These are phyloP conservation scores for Agrilus mali DNA, from an alignment of 2,888 invertebrate species.

Conservation along the genomic window DNA sequence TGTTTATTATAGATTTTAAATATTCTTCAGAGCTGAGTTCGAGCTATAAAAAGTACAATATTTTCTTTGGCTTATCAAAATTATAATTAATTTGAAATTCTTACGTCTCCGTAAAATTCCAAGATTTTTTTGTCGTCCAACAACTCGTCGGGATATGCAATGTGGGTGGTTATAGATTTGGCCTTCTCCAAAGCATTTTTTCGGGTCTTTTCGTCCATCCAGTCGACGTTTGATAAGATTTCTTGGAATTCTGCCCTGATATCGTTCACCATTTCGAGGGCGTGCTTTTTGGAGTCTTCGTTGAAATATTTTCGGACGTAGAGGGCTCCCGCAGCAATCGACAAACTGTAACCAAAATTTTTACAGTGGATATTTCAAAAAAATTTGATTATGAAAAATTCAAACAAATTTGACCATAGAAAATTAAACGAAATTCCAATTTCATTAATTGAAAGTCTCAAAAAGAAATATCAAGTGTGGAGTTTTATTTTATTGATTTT, in stretches of 20 bases:
- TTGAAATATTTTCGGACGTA: conserved; percentile 83
- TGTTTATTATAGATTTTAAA: conserved; percentile 61
- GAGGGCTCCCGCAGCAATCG: conserved; percentile 67
- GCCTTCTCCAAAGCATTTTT: conserved; percentile 67
- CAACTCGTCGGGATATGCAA: conserved; percentile 86
- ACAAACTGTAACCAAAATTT: conserved; percentile 40
- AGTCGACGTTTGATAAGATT: conserved; percentile 66
- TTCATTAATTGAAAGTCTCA: too few relatives aligned
- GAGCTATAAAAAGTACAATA: conserved; percentile 39
- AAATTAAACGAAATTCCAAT: too few relatives aligned
- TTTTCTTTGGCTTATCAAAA: too few relatives aligned
- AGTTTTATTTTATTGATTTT: too few relatives aligned
- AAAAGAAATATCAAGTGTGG: too few relatives aligned
- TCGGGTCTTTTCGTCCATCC: conserved; percentile 86
- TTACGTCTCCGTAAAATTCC: conserved; percentile 62
- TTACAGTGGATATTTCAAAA: too few relatives aligned
- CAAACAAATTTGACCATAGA: too few relatives aligned
- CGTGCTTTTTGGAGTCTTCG: conserved; percentile 69
- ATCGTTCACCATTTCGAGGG: conserved; percentile 77
- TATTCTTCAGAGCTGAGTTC: conserved; percentile 58
- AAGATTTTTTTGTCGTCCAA: conserved; percentile 68
- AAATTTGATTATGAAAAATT: too few relatives aligned
- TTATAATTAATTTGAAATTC: conserved; percentile 20
- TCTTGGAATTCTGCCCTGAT: conserved; percentile 72
- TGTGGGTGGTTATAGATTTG: conserved; percentile 73